Evolutionary conservation across 2,888 invertebrate genomes (phyloP).

Genomic region (Syrista parreyssii): DNA sequence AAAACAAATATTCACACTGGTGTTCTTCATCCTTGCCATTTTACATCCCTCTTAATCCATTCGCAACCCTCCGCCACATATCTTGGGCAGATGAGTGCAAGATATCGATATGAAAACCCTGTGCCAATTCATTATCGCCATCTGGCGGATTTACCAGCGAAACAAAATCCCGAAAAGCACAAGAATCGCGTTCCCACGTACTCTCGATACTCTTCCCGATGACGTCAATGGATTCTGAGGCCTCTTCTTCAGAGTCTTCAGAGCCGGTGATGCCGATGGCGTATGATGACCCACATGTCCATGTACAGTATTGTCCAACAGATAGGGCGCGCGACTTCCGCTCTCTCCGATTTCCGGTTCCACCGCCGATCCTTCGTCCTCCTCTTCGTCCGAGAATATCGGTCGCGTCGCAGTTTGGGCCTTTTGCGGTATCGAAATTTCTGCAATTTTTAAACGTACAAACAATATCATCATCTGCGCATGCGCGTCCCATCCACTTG

Average conservation of each 20-base stretch:
- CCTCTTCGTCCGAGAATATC: constrained; percentile 78
- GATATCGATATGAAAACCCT: not conserved
- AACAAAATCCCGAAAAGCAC: not conserved
- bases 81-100: not conserved
- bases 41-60: not conserved
- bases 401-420: constrained; percentile 46
- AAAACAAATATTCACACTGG: not conserved
- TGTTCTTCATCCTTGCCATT: not conserved
- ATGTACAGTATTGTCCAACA: constrained; percentile 57
- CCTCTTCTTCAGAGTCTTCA: constrained; percentile 49
- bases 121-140: not conserved
- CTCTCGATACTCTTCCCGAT: not conserved
- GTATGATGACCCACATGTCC: constrained; percentile 52
- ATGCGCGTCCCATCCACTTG: too few species aligned
- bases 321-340: constrained; percentile 37
- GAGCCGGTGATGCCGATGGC: constrained; percentile 41
- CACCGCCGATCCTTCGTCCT: constrained; percentile 68
- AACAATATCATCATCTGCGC: not conserved
- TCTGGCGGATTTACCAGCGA: not conserved
- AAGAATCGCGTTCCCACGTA: not conserved
- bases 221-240: constrained; percentile 18
- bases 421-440: constrained; percentile 79
- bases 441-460: constrained; percentile 64
- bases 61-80: not conserved
- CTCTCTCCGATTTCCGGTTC: constrained; percentile 61